A percentile compares a stretch with the other conserved stretches of the same genome.
phyloP scores from a whole-genome alignment of 2,888 invertebrate genomes.

The Dicyrtomina minuta region DNA sequence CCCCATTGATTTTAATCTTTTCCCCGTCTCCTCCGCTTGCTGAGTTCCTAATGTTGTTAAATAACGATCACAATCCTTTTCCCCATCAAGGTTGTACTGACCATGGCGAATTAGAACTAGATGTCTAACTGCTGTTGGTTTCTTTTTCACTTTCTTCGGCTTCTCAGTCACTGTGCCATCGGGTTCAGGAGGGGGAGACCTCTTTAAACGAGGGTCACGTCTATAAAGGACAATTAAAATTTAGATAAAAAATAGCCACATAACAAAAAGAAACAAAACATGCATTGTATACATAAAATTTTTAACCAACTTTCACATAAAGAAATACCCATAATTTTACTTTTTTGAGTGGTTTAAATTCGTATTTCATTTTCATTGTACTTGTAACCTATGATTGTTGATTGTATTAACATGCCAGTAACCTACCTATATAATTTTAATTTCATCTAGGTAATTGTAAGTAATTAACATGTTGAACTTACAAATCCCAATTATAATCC shows the following conservation, averaged over 20 bases:
- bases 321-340: too few relatives aligned
- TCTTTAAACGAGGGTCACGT: too few relatives aligned
- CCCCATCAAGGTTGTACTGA: constrained; percentile 79
- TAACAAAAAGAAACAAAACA: too few relatives aligned
- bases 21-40: constrained; percentile 84
- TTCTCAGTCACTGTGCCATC: constrained; percentile 54
- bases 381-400: background rate
- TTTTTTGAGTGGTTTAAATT: too few relatives aligned
- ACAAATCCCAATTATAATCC: constrained; percentile 30
- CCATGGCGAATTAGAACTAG: constrained; percentile 90
- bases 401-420: too few relatives aligned
- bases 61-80: constrained; percentile 69
- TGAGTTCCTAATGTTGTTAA: constrained; percentile 75
- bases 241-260: background rate
- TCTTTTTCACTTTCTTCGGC: constrained; percentile 65
- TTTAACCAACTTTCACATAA: too few relatives aligned
- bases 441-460: background rate
- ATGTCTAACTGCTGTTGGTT: constrained; percentile 69
- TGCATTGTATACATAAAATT: too few relatives aligned
- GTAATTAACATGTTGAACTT: background rate
- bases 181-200: too few relatives aligned
- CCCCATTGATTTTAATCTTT: constrained; percentile 71
- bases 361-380: background rate
- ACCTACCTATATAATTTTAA: background rate
- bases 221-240: too few relatives aligned